These are phyloP conservation scores for Elgaria multicarinata DNA, from an alignment of 2,113 vertebrate genomes.

Conservation along the genomic window DNA sequence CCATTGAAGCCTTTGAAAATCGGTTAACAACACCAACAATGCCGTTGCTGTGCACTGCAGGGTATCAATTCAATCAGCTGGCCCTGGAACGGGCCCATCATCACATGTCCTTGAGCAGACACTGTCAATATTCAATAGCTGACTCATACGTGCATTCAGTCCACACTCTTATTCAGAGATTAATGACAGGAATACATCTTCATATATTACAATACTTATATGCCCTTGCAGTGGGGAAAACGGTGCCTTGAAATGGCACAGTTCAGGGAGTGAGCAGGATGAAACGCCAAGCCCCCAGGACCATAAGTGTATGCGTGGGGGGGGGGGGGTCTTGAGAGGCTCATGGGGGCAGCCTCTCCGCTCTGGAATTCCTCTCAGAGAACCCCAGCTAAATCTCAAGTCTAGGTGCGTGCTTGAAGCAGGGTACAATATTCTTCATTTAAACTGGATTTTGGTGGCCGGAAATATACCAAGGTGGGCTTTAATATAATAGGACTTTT, in stretches of 20 bases:
- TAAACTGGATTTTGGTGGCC: not conserved
- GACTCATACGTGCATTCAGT: conserved; percentile 58
- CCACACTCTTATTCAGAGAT: not conserved
- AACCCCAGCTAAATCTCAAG: too few species aligned
- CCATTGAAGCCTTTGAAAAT: not conserved
- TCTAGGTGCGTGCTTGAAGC: not conserved
- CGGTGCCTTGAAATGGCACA: fast-evolving
- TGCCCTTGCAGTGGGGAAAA: conserved; percentile 50
- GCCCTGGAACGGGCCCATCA: conserved; percentile 50
- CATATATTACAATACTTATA: conserved; percentile 58
- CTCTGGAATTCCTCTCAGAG: not conserved
- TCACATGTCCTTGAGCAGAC: conserved; percentile 53
- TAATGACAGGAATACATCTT: conserved; percentile 68
- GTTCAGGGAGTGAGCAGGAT: fast-evolving
- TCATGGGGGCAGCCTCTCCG: not conserved
- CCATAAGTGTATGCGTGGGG: too few species aligned
- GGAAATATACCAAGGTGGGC: not conserved
- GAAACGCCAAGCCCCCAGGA: not conserved
- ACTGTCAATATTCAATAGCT: conserved; percentile 22
- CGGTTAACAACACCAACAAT: too few species aligned
- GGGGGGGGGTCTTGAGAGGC: too few species aligned
- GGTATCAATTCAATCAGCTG: conserved; percentile 23
- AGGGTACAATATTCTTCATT: too few species aligned
- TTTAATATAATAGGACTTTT: not conserved
- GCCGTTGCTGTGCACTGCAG: not conserved